A percentile compares a stretch with the other conserved stretches of the same genome.
These are phyloP conservation scores for Drosophila guanche DNA, from an alignment of 1,140 invertebrate genomes.

Conservation along the genomic window DNA sequence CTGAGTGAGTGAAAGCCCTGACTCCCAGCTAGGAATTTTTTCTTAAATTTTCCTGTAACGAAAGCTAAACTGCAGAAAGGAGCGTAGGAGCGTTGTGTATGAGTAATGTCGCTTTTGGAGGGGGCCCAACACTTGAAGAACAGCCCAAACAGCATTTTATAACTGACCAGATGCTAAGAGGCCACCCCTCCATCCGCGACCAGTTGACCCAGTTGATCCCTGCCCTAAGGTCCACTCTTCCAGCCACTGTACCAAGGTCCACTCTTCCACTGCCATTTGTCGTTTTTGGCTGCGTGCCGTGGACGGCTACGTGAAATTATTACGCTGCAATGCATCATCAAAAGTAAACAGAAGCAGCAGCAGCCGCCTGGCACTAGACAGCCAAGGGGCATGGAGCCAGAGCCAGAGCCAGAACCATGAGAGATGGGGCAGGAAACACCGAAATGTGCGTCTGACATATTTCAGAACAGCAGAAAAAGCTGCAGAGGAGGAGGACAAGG, in stretches of 20 bases:
- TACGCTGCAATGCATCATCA: constrained; percentile 77
- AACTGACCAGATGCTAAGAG: constrained; percentile 52
- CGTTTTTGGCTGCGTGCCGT: constrained; percentile 54
- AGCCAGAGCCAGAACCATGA: background rate
- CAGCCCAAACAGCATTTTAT: constrained; percentile 55
- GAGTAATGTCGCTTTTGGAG: constrained; percentile 37
- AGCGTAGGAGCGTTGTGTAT: constrained; percentile 38
- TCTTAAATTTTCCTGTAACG: constrained; percentile 33
- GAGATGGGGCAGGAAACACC: constrained; percentile 11
- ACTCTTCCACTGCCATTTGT: constrained; percentile 35
- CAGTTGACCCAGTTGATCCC: constrained; percentile 33
- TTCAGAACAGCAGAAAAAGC: constrained; percentile 33
- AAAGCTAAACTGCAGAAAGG: constrained; percentile 10
- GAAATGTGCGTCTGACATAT: constrained; percentile 66
- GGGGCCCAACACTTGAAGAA: constrained; percentile 11
- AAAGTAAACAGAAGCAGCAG: constrained; percentile 64
- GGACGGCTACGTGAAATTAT: constrained; percentile 78
- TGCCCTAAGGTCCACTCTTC: background rate
- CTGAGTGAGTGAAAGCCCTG: constrained; percentile 3
- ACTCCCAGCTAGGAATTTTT: constrained; percentile 20
- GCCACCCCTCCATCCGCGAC: constrained; percentile 5
- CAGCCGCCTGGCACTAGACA: constrained; percentile 35
- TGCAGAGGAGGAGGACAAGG: constrained; percentile 1
- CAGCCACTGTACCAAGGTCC: background rate
- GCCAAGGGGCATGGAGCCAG: constrained; percentile 1